Base-by-base conservation (phyloP, 2,113 vertebrate species). In the Chrysemys picta region DNA sequence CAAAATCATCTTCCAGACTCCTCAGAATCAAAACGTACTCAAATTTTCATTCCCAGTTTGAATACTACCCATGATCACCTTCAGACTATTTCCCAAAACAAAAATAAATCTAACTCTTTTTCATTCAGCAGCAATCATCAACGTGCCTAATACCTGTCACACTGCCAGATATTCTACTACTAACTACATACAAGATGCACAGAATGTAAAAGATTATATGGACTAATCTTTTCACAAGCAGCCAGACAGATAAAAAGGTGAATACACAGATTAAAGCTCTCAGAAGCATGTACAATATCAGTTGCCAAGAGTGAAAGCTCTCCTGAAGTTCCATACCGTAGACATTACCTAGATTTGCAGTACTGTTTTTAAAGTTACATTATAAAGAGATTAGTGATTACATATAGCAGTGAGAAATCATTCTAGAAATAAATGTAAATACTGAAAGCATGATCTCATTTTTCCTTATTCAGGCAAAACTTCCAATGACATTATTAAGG, bases 371-470 rank as follows among this genome's bases (percentile, higher is more conserved):
- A 59, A 90, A 88, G 10, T 84, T 93, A 29, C 12, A 25, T 76
- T 72, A 14, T 62, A 87, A 88, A 87, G 1, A 35, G 1, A 45
- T 87, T 76, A 89, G 8, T 29, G 52, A 25, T 35, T 87, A 35
- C n/a, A 19, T 53, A 62, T 24, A 87, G 2, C 4, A 83, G 11
- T 59, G 4, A 91, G 1, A 8, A 91, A 52, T 89, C 11, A 53
- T 85, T 79, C 4, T 62, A 49, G 75, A 94, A 88, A 86, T 81
- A 80, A 80, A 72, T 19, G 35, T 76, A 92, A 96, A 91, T 75
- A 75, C 42, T 80, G 62, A 81, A 91, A 25, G 22, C 50, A 88
- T 0, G 0, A 19, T 56, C 76, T 19, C 35, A 89, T 91, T 88
- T 29, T 3, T 84, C 19, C 91, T 95, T 89, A 89, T 12, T 79